Evolutionary conservation across 2,113 vertebrate species (phyloP), one percentile per base, ranked within the genome.

Genomic region (Ornithorhynchus anatinus): DNA sequence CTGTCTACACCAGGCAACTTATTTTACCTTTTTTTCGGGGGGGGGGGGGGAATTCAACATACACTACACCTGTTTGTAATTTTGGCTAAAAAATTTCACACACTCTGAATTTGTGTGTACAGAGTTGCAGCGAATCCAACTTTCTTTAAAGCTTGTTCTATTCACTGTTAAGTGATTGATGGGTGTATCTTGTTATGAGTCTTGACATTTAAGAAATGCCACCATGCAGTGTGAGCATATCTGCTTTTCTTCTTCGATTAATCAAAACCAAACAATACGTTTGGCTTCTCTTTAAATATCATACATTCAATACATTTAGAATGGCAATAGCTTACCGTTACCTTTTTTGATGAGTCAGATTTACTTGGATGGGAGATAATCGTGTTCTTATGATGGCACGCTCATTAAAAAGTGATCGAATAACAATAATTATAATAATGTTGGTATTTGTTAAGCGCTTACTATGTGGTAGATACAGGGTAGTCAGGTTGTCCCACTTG

Each of bases 341-440:
- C n/a, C n/a, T n/a, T n/a, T n/a, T n/a, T n/a, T n/a, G n/a, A n/a
- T n/a, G n/a, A n/a, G n/a, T 84, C 80, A 79, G 59, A 80, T 44
- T 39, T 45, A 69, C 59, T 79, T 86, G 53, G 16, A 23, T 81
- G 63, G 29, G 43, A 15, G 69, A 56, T 3, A 62, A 79, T 45
- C 63, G n/a, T 79, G 72, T 73, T 42, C 73, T 60, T 69, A 77
- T 82, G 53, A 79, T 42, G 81, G 72, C 92, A 91, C 76, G 94
- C 92, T 94, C 94, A 94, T 92, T 92, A 89, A 90, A 91, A 92
- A 90, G 82, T 89, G 90, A 80, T 67, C 70, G 88, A 90, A 89
- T 91, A 88, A 85, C 84, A 79, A 64, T 63, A 67, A 73, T n/a
- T n/a, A n/a, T n/a, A n/a, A n/a, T n/a, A n/a, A n/a, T n/a, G n/a